Evolutionary conservation across 2,888 invertebrate genomes (phyloP).

Genomic region (Helobdella robusta): DNA sequence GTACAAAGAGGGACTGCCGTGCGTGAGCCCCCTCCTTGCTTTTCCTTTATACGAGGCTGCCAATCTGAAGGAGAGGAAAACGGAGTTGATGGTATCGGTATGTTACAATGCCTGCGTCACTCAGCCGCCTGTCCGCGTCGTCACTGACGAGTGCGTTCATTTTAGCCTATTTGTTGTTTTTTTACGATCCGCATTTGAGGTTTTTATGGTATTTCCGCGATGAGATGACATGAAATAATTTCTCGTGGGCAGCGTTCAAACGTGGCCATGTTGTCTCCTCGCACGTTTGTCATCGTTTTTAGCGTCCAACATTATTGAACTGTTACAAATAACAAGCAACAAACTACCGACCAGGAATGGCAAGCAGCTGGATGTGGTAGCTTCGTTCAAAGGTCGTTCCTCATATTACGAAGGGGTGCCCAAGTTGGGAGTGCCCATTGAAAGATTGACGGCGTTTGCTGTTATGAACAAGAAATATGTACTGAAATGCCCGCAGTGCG

Average conservation of each 20-base stretch:
- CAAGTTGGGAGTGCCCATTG: background rate
- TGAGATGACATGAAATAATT: too few species aligned
- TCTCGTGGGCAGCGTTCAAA: too few species aligned
- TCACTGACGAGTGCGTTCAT: slow-evolving; percentile 18
- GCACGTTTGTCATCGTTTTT: too few species aligned
- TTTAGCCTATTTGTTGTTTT: too few species aligned
- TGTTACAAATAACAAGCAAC: too few species aligned
- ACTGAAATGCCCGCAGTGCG: slow-evolving; percentile 19
- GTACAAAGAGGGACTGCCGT: slow-evolving; percentile 23
- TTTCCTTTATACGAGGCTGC: background rate
- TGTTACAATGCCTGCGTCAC: slow-evolving; percentile 24
- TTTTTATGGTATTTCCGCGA: too few species aligned
- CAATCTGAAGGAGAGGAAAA: background rate
- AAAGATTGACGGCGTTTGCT: background rate
- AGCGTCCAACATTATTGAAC: too few species aligned
- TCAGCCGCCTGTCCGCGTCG: background rate
- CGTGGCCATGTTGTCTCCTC: too few species aligned
- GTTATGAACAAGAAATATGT: background rate
- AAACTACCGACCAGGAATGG: slow-evolving; percentile 23
- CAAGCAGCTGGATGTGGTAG: slow-evolving; percentile 17
- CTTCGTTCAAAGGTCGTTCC: slow-evolving; percentile 16
- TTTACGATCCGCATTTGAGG: too few species aligned
- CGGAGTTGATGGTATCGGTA: slow-evolving; percentile 21
- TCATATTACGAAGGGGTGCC: slow-evolving; percentile 21
- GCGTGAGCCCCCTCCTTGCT: slow-evolving; percentile 23